Evolutionary conservation across 2,113 vertebrate species (phyloP).

Genomic region (Cynopterus brachyotis): DNA sequence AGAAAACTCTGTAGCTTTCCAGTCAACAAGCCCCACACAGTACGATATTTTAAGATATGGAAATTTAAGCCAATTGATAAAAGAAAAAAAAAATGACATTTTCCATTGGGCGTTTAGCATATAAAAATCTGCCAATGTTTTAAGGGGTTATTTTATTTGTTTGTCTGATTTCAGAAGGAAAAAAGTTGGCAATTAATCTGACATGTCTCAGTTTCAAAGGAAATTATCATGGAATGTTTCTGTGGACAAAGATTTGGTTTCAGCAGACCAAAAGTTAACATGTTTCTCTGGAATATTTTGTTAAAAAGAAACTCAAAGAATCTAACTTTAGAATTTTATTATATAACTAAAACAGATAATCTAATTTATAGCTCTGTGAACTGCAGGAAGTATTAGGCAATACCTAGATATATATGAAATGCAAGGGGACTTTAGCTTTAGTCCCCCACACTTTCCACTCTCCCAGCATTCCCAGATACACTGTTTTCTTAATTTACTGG

Average conservation of each 20-base stretch:
- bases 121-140: constrained; percentile 67
- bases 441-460: background rate
- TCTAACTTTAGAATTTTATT: background rate
- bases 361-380: background rate
- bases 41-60: background rate
- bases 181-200: constrained; percentile 67
- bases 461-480: background rate
- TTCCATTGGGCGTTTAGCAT: constrained; percentile 46
- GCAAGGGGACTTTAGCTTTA: background rate
- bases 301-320: background rate
- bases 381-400: background rate
- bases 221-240: constrained; percentile 55
- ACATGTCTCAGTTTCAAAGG: constrained; percentile 45
- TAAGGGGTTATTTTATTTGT: background rate
- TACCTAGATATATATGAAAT: background rate
- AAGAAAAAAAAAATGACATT: background rate
- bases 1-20: background rate
- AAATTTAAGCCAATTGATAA: background rate
- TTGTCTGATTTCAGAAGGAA: constrained; percentile 50
- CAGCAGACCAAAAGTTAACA: background rate
- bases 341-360: background rate
- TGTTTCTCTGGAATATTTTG: background rate
- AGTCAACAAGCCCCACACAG: background rate
- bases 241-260: constrained; percentile 31
- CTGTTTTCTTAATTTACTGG: background rate